Percentiles rank a stretch among this genome's conserved stretches.
phyloP scores from a whole-genome alignment of 2,113 vertebrate species.

The Dryoscopus gambensis region DNA sequence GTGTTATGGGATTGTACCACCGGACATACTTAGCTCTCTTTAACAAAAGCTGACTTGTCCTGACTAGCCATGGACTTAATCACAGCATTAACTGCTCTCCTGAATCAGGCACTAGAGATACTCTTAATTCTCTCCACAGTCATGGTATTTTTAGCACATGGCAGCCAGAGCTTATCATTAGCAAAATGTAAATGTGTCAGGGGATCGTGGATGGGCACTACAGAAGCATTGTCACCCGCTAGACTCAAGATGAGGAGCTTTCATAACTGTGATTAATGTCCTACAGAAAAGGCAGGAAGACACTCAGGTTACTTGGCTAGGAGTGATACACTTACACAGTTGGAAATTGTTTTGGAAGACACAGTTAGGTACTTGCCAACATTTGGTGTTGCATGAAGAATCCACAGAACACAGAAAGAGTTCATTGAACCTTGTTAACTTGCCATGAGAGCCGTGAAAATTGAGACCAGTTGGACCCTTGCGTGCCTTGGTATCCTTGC shows the following conservation, averaged over 20 bases:
- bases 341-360: background rate
- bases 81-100: conserved; percentile 41
- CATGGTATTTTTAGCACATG: conserved; percentile 16
- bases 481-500: background rate
- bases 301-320: background rate
- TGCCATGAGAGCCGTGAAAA: background rate
- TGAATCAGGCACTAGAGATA: conserved; percentile 24
- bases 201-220: background rate
- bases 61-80: conserved; percentile 48
- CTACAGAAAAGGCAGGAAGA: background rate
- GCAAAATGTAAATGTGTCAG: background rate
- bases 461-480: background rate
- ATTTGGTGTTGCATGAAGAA: background rate
- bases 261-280: background rate
- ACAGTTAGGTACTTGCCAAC: background rate
- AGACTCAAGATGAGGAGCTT: background rate
- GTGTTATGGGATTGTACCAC: background rate
- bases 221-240: background rate
- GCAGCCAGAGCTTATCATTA: background rate
- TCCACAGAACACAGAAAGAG: background rate
- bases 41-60: conserved; percentile 38
- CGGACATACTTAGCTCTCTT: conserved; percentile 36
- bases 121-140: conserved; percentile 27
- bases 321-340: background rate
- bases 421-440: background rate